Base-by-base conservation (phyloP, 2,797 vertebrate species). In the Chiroxiphia lanceolata region DNA sequence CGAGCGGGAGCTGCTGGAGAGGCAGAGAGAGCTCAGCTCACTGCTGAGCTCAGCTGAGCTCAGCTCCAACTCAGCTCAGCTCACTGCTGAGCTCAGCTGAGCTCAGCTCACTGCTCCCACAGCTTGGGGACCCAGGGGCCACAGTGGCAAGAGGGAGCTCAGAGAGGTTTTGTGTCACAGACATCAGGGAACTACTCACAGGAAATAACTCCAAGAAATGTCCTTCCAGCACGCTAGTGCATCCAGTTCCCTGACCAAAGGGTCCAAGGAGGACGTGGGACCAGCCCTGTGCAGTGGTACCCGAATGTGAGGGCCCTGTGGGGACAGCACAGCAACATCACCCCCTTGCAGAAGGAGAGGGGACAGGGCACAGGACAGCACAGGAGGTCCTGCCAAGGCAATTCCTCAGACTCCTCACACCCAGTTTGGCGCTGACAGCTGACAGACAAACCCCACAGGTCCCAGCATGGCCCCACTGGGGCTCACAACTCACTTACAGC, bases 261-360 rank as follows among this genome's bases (percentile, higher is more conserved):
- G 26, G 27, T 3, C 27, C 15, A 7, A 1, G 0, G 0, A 38
- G 65, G 50, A 20, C 5, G 3, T 0, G 22, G 42, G 20, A 14
- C 7, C 4, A 8, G 48, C n/a, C 29, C 45, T 5, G 17, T 5
- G 31, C 2, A 1, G 31, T 9, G 15, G 31, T 38, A 33, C 21
- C 19, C 4, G 1, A 22, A 3, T 0, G 1, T 0, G 3, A 23
- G 7, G 3, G 31, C 0, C 42, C 25, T 2, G 0, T 0, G 0
- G n/a, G 84, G 45, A 15, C 1, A 1, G 29, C 2, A 25, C 1
- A 2, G n/a, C 15, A 38, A 27, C 3, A 1, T n/a, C 38, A 13
- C 5, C 6, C 27, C 17, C 31, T 42, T 21, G 15, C 48, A 34
- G 68, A 27, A 17, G 21, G 6, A 15, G 31, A 48, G 22, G 56